Conservation (phyloP, 2,888 invertebrate genomes). For the Amorpha juglandis region DNA sequence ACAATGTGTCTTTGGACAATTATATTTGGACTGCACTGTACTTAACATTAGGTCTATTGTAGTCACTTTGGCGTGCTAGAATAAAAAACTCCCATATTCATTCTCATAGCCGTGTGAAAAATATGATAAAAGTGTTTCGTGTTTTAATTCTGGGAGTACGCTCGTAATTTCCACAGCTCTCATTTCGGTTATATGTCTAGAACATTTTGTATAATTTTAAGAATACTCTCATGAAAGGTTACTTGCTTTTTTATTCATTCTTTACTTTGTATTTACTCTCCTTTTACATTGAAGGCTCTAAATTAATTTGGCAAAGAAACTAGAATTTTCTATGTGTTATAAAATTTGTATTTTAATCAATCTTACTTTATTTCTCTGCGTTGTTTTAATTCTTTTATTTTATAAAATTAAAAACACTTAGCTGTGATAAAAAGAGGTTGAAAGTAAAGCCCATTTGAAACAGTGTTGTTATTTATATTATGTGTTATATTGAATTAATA, state of each 20-base stretch:
- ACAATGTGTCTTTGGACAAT: too few relatives aligned
- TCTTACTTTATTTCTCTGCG: too few relatives aligned
- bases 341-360: too few relatives aligned
- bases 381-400: background rate
- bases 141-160: conserved; percentile 18
- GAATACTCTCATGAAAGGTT: background rate
- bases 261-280: background rate
- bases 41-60: too few relatives aligned
- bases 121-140: conserved; percentile 4
- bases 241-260: background rate
- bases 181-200: conserved; percentile 12
- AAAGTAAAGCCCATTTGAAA: too few relatives aligned
- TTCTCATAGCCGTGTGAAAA: background rate
- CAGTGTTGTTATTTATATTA: too few relatives aligned
- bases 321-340: too few relatives aligned
- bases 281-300: background rate
- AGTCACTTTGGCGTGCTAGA: background rate
- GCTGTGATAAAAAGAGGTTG: too few relatives aligned
- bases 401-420: background rate
- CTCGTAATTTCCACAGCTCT: conserved; percentile 3
- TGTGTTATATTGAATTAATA: too few relatives aligned
- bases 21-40: too few relatives aligned
- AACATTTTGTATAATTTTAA: conserved; percentile 9
- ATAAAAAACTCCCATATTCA: background rate
- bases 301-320: background rate